Percentiles rank a stretch among this genome's conserved stretches.
phyloP scores from a whole-genome alignment of 2,113 vertebrate genomes.

The Campylorhamphus procurvoides region DNA sequence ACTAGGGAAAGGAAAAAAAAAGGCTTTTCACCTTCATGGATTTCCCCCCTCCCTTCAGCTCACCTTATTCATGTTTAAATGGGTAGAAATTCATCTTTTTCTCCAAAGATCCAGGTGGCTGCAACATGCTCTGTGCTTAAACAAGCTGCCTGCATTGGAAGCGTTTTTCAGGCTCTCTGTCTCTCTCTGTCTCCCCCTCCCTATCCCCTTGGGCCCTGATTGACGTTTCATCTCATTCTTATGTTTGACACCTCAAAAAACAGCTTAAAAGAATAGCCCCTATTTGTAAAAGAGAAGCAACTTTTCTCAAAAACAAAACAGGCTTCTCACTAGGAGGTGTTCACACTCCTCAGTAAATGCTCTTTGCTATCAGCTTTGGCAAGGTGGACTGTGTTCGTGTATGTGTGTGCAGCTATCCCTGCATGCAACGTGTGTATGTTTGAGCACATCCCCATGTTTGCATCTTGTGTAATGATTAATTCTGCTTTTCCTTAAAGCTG shows the following conservation, averaged over 20 bases:
- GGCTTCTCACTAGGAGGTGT: neutral
- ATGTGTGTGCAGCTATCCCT: neutral
- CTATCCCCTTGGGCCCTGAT: neutral
- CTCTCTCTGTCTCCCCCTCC: neutral
- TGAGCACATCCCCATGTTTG: neutral
- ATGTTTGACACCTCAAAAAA: constrained; percentile 20
- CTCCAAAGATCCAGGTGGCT: constrained; percentile 24
- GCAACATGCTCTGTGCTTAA: neutral
- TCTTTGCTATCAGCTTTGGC: neutral
- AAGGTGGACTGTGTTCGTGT: neutral
- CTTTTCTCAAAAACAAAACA: constrained; percentile 7
- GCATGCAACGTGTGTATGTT: fast-evolving
- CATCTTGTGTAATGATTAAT: neutral
- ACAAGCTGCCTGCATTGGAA: neutral
- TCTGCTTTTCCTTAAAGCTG: neutral
- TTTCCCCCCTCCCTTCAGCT: neutral
- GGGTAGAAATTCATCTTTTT: constrained; percentile 67
- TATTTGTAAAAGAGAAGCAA: constrained; percentile 26
- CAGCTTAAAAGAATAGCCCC: neutral
- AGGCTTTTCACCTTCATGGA: constrained; percentile 48
- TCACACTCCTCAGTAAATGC: neutral
- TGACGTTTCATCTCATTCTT: constrained; percentile 19
- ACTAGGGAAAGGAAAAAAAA: neutral
- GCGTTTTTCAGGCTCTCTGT: constrained; percentile 51
- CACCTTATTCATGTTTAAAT: constrained; percentile 54